These are phyloP conservation scores for Suillia variegata DNA, from an alignment of 2,888 invertebrate genomes.

Conservation along the genomic window DNA sequence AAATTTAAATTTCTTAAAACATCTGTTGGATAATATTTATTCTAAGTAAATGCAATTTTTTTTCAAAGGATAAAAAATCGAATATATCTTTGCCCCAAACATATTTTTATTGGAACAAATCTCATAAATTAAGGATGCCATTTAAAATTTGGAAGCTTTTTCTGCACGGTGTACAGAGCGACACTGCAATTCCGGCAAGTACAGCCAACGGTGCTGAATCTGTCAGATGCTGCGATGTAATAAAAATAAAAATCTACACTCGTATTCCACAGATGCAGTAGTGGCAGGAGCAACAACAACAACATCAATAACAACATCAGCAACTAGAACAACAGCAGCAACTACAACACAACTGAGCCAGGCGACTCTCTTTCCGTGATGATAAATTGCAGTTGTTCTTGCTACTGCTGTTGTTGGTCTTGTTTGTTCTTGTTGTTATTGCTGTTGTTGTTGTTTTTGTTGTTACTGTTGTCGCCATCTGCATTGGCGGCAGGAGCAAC, in stretches of 20 bases:
- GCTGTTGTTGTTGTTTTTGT: constrained; percentile 18
- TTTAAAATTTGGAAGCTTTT: too few relatives aligned
- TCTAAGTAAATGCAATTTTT: too few relatives aligned
- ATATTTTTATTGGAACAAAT: too few relatives aligned
- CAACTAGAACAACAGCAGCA: neutral
- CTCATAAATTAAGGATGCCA: too few relatives aligned
- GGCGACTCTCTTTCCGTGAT: neutral
- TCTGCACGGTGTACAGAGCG: too few relatives aligned
- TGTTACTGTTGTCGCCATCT: constrained; percentile 13
- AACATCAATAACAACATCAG: neutral
- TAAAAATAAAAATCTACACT: neutral
- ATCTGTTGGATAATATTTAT: too few relatives aligned
- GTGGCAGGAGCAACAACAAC: neutral
- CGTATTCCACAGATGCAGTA: neutral
- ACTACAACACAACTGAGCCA: neutral
- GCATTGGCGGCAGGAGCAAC: too few relatives aligned
- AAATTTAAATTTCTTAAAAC: too few relatives aligned
- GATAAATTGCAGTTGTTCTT: constrained; percentile 2
- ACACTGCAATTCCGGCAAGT: neutral
- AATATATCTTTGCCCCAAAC: too few relatives aligned
- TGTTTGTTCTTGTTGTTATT: constrained; percentile 28
- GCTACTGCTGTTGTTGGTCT: constrained; percentile 26
- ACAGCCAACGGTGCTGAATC: neutral
- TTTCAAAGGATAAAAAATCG: too few relatives aligned
- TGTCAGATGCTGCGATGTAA: neutral